These are phyloP conservation scores for Clivina fossor DNA, from an alignment of 2,888 invertebrate genomes.

Conservation along the genomic window DNA sequence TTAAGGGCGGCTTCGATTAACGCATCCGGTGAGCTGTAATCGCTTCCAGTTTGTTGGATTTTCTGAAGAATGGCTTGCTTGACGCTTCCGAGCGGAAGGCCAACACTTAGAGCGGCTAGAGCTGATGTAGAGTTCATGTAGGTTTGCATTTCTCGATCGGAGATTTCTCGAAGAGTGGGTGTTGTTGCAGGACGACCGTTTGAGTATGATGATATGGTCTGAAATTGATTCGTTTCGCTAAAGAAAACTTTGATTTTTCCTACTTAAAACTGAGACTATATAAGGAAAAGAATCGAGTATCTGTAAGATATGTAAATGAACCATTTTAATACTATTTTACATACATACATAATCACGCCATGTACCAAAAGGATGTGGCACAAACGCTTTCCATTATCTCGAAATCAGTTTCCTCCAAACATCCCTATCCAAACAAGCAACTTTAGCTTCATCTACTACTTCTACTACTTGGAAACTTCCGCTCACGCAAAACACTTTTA, in stretches of 20 bases:
- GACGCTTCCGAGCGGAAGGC: conserved; percentile 61
- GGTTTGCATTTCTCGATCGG: conserved; percentile 50
- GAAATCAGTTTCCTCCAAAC: too few relatives aligned
- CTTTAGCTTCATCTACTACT: too few relatives aligned
- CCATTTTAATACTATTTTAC: too few relatives aligned
- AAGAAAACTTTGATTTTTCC: not conserved
- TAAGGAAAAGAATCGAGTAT: not conserved
- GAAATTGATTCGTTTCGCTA: too few relatives aligned
- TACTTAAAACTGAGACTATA: not conserved
- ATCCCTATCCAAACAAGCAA: too few relatives aligned
- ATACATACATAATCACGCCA: too few relatives aligned
- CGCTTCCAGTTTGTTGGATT: conserved; percentile 60
- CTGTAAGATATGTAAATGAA: too few relatives aligned
- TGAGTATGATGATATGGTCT: conserved; percentile 1
- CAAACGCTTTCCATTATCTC: too few relatives aligned
- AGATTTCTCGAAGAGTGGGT: conserved; percentile 43
- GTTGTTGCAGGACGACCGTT: conserved; percentile 10
- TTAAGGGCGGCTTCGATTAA: conserved; percentile 73
- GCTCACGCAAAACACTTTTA: too few relatives aligned
- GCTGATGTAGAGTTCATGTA: conserved; percentile 54
- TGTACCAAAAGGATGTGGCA: too few relatives aligned
- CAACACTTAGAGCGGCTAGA: conserved; percentile 61
- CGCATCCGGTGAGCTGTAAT: conserved; percentile 69
- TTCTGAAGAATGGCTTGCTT: conserved; percentile 61
- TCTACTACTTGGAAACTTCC: too few relatives aligned